phyloP scores from a whole-genome alignment of 2,888 invertebrate genomes.

The Watsonalla cultraria region DNA sequence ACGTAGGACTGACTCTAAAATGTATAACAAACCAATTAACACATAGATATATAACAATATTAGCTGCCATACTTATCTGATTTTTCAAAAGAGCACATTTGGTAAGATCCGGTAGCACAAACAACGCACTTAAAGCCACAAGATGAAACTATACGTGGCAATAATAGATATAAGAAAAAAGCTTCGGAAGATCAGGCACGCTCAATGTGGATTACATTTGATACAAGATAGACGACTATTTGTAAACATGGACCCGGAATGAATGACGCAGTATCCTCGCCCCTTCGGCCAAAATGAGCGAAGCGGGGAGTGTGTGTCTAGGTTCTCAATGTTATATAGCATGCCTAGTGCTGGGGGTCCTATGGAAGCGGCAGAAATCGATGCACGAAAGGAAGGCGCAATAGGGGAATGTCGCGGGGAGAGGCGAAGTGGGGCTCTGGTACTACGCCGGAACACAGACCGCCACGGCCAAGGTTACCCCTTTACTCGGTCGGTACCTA shows the following conservation, averaged over 20 bases:
- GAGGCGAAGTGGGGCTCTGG: slow-evolving; percentile 28
- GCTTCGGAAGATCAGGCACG: neutral
- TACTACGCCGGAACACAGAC: slow-evolving; percentile 43
- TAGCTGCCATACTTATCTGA: slow-evolving; percentile 5
- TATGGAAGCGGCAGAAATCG: slow-evolving; percentile 34
- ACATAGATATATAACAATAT: slow-evolving; percentile 7
- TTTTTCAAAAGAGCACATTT: slow-evolving; percentile 7
- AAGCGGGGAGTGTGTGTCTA: too few relatives aligned
- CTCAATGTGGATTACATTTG: neutral
- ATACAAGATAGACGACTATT: slow-evolving; percentile 1
- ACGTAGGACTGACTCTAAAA: slow-evolving; percentile 15
- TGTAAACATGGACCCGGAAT: neutral
- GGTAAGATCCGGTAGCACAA: slow-evolving; percentile 5
- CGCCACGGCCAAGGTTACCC: slow-evolving; percentile 67
- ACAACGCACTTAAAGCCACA: neutral
- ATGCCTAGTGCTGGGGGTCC: slow-evolving; percentile 2
- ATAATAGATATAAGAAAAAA: neutral
- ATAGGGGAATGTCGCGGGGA: slow-evolving; percentile 26
- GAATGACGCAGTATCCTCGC: neutral
- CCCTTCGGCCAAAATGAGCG: neutral
- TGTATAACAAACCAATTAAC: slow-evolving; percentile 32
- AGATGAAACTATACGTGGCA: neutral
- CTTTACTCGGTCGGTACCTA: slow-evolving; percentile 29
- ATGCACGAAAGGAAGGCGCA: slow-evolving; percentile 41
- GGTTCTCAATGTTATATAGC: neutral